A percentile compares a stretch with the other conserved stretches of the same genome.
Conservation (phyloP, 2,888 invertebrate genomes). For the Bhutanitis thaidina region DNA sequence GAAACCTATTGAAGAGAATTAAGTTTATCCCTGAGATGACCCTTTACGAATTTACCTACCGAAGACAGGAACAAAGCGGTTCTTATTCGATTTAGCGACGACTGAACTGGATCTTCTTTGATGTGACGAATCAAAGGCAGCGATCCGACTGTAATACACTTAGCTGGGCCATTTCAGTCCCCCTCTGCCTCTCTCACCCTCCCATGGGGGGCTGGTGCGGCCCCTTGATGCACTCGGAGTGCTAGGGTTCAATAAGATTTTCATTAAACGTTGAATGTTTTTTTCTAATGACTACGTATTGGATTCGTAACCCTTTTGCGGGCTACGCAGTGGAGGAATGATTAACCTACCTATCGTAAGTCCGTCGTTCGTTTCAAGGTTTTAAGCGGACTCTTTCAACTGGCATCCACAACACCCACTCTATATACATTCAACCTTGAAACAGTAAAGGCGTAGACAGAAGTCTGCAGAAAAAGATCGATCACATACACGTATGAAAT, state of each 20-base stretch:
- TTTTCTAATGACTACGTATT: slow-evolving; percentile 71
- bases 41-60: slow-evolving; percentile 49
- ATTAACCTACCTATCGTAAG: no score
- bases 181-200: slow-evolving; percentile 29
- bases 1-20: slow-evolving; percentile 15
- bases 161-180: slow-evolving; percentile 72
- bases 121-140: slow-evolving; percentile 79
- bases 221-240: slow-evolving; percentile 56
- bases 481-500: no score
- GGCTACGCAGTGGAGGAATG: slow-evolving; percentile 4
- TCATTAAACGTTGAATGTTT: slow-evolving; percentile 76
- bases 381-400: no score
- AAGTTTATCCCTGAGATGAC: slow-evolving; percentile 24
- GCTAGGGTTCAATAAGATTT: slow-evolving; percentile 71
- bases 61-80: slow-evolving; percentile 67
- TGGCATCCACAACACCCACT: no score
- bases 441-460: no score
- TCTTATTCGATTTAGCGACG: slow-evolving; percentile 73
- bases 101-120: slow-evolving; percentile 74
- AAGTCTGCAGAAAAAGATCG: no score
- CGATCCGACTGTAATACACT: slow-evolving; percentile 77
- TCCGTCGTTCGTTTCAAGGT: no score
- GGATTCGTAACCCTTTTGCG: slow-evolving; percentile 45
- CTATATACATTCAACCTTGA: no score
- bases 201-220: slow-evolving; percentile 18